These are phyloP conservation scores for Urocitellus parryii DNA, from an alignment of 2,113 vertebrate species.

Conservation along the genomic window DNA sequence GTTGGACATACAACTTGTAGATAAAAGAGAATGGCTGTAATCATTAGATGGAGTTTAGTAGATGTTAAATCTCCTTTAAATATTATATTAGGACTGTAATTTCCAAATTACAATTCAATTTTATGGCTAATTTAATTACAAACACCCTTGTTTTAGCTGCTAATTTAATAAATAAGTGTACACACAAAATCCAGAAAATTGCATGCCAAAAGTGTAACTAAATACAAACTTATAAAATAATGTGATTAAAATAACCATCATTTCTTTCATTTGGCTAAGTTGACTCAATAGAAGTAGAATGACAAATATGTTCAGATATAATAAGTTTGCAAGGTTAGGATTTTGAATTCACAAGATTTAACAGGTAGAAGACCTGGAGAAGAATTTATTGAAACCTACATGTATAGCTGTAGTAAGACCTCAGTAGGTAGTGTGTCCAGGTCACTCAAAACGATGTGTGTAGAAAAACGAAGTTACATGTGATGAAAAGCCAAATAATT, in stretches of 20 bases:
- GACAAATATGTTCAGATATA: background rate
- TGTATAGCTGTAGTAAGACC: background rate
- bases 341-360: background rate
- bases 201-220: background rate
- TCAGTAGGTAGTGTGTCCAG: background rate
- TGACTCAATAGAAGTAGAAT: background rate
- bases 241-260: background rate
- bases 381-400: background rate
- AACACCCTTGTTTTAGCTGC: background rate
- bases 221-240: slow-evolving; percentile 3
- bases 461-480: background rate
- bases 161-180: slow-evolving; percentile 37
- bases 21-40: background rate
- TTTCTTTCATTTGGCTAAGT: slow-evolving; percentile 23
- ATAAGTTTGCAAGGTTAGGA: background rate
- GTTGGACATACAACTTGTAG: background rate
- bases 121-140: slow-evolving; percentile 14
- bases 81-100: background rate
- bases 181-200: background rate
- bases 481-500: background rate
- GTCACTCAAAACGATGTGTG: background rate
- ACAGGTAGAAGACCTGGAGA: background rate
- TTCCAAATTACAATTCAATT: slow-evolving; percentile 28
- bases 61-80: background rate
- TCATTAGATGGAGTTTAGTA: background rate